Base-by-base conservation (phyloP, 2,797 vertebrate species). In the Choloepus didactylus region DNA sequence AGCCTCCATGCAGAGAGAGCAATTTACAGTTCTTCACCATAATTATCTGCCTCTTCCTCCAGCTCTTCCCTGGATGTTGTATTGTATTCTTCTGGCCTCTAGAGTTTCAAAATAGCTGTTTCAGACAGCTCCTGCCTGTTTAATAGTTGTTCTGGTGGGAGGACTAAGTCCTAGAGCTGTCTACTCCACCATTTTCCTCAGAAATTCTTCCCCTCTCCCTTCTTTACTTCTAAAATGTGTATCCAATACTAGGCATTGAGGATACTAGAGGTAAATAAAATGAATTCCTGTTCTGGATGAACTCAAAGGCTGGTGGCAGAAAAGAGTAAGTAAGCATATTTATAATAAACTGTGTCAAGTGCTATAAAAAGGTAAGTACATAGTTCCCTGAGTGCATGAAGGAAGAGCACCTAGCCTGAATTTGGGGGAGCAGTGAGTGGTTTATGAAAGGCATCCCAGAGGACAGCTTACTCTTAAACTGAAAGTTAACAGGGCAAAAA, bases 391-490 rank as follows among this genome's bases (percentile, higher is more conserved):
- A 87, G 7, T n/a, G 73, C 41, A 66, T 23, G 73, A 87, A 93
- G 49, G 62, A 75, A 91, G 60, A 27, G 8, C 38, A 79, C 93
- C 72, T 62, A 83, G 59, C 73, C 14, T 12, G 84, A 51, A 88
- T 60, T 66, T 75, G 31, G 12, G n/a, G n/a, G 59, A 64, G 9
- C 5, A 16, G 38, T 85, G 44, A 82, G 11, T 44, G 49, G n/a
- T 35, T 95, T 80, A 49, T 38, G 3, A 51, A 81, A 89, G 25
- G 64, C 16, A 11, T 80, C 73, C 23, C 44, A 76, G 73, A 81
- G 88, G 66, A 95, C 6, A 73, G 38, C n/a, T 91, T 75, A 79
- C 76, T 81, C 70, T 83, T 11, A 51, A 76, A 87, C 15, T 83
- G 19, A 89, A 69, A 67, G 67, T 89, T 38, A 19, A 21, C 69